These are phyloP conservation scores for Glaucopsyche alexis DNA, from an alignment of 2,888 invertebrate species.

Conservation along the genomic window DNA sequence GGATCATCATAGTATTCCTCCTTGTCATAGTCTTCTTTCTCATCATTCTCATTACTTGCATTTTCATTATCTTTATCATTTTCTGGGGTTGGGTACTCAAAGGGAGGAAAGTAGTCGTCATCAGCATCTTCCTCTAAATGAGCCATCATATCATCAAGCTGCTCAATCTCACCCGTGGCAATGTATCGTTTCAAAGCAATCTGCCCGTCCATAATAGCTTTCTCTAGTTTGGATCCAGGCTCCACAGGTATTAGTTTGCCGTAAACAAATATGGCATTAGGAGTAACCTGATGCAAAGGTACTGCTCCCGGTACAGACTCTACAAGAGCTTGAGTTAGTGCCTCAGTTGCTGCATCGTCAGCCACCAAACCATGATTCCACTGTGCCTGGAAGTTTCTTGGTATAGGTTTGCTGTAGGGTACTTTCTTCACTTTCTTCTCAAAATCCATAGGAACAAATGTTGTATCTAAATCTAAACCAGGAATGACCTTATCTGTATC, in stretches of 20 bases:
- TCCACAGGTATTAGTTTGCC: conserved; percentile 90
- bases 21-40: conserved; percentile 49
- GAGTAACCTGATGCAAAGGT: conserved; percentile 87
- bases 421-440: conserved; percentile 89
- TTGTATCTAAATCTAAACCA: conserved; percentile 90
- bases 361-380: conserved; percentile 90
- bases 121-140: conserved; percentile 82
- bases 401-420: conserved; percentile 97
- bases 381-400: conserved; percentile 97
- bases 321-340: conserved; percentile 84
- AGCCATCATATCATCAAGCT: conserved; percentile 88
- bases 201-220: conserved; percentile 88
- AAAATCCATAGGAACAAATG: conserved; percentile 82
- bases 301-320: conserved; percentile 90
- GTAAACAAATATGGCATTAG: conserved; percentile 89
- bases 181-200: conserved; percentile 88
- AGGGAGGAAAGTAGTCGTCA: conserved; percentile 68
- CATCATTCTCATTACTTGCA: conserved; percentile 58
- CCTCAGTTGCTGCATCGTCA: conserved; percentile 78
- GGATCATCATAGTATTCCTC: conserved; percentile 66
- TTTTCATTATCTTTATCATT: conserved; percentile 49
- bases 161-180: conserved; percentile 89
- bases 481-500: conserved; percentile 86
- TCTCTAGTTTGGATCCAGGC: conserved; percentile 87
- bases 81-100: conserved; percentile 67